These are phyloP conservation scores for Proisotoma minuta DNA, from an alignment of 2,888 invertebrate species.

Conservation along the genomic window DNA sequence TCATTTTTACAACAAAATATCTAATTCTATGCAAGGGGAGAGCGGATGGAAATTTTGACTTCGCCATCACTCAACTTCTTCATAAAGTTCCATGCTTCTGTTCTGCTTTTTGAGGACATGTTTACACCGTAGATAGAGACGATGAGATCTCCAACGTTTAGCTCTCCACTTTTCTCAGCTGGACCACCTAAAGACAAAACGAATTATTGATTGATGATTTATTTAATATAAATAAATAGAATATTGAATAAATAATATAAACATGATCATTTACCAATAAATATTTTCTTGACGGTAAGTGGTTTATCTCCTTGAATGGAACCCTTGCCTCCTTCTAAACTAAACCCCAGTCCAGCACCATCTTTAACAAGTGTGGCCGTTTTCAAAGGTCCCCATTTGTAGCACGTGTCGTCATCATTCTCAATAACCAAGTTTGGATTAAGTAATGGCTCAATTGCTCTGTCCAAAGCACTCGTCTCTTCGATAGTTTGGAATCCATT, in stretches of 20 bases:
- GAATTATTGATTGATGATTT: too few relatives aligned
- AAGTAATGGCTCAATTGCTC: constrained; percentile 44
- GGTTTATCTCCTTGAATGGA: constrained; percentile 85
- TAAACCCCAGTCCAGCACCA: constrained; percentile 87
- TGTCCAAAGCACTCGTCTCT: constrained; percentile 45
- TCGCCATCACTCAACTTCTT: constrained; percentile 83
- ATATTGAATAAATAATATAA: too few relatives aligned
- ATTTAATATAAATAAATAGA: background rate
- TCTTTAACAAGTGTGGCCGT: constrained; percentile 61
- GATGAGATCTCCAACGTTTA: constrained; percentile 82
- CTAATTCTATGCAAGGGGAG: constrained; percentile 48
- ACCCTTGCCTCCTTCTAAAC: constrained; percentile 87
- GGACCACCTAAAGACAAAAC: constrained; percentile 89
- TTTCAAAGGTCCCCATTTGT: constrained; percentile 57
- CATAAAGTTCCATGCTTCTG: constrained; percentile 89
- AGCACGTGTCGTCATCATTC: constrained; percentile 41
- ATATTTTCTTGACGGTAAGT: constrained; percentile 84
- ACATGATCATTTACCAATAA: constrained; percentile 66
- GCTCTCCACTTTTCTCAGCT: constrained; percentile 77
- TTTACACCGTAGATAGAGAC: constrained; percentile 75
- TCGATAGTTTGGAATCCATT: constrained; percentile 46
- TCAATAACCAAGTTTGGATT: constrained; percentile 35
- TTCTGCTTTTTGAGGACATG: constrained; percentile 78
- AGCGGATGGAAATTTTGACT: constrained; percentile 61
- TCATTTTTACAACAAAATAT: too few relatives aligned